Evolutionary conservation across 1,140 invertebrate species (phyloP).

Genomic region (Mizuhopecten yessoensis): DNA sequence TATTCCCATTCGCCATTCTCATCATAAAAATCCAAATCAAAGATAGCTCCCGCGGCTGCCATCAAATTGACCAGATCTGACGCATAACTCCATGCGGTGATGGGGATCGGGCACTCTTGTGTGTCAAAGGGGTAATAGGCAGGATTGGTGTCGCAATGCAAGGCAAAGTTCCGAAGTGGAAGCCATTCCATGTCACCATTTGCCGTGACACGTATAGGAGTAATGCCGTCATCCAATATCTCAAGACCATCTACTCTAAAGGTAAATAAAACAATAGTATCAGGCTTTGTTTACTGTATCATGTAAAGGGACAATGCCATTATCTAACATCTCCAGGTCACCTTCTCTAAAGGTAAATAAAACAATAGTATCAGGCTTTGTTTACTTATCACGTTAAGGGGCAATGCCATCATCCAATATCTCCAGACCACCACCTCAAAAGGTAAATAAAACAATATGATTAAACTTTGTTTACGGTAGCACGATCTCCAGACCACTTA

Average conservation of each 20-base stretch:
- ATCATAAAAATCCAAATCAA: slow-evolving; percentile 8
- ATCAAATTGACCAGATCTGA: background rate
- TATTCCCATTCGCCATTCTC: slow-evolving; percentile 51
- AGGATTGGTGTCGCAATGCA: slow-evolving; percentile 40
- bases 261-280: too few relatives aligned
- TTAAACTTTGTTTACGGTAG: too few relatives aligned
- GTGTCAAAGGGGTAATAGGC: slow-evolving; percentile 46
- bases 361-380: too few relatives aligned
- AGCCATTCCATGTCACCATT: background rate
- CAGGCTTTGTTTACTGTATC: too few relatives aligned
- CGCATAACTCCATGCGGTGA: slow-evolving; percentile 32
- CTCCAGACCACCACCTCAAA: too few relatives aligned
- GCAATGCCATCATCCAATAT: too few relatives aligned
- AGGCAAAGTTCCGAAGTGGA: background rate
- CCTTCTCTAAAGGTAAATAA: too few relatives aligned
- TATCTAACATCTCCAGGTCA: too few relatives aligned
- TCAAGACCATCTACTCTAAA: background rate
- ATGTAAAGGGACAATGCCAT: too few relatives aligned
- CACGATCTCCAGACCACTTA: too few relatives aligned
- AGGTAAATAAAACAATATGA: too few relatives aligned
- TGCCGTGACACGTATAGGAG: background rate
- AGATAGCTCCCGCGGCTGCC: background rate
- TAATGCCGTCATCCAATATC: background rate
- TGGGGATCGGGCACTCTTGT: slow-evolving; percentile 1
- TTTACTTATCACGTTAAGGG: too few relatives aligned